Conservation (phyloP, 2,797 vertebrate species). For the Crax fasciolata region DNA sequence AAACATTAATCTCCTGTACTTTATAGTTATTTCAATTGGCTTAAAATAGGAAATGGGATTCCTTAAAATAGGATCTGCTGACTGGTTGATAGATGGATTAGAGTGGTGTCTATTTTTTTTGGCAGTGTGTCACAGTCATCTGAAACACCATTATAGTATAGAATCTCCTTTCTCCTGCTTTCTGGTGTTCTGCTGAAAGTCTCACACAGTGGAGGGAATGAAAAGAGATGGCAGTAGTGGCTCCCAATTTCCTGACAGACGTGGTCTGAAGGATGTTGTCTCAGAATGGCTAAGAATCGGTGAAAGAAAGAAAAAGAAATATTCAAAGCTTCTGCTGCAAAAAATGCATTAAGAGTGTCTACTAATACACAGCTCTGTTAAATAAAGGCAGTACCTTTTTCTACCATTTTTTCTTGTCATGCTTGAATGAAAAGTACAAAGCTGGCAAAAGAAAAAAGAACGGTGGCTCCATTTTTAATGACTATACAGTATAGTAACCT, state of each 20-base stretch:
- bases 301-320: background rate
- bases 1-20: constrained; percentile 1
- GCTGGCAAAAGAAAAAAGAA: constrained; percentile 24
- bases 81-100: constrained; percentile 1
- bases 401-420: background rate
- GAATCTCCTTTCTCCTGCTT: background rate
- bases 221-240: background rate
- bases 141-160: constrained; percentile 3
- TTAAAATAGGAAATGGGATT: background rate
- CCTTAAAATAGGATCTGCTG: background rate
- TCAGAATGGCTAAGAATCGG: background rate
- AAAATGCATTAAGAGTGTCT: background rate
- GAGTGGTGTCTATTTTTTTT: background rate
- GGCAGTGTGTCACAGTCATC: background rate
- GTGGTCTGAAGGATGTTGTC: background rate
- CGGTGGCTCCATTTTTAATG: constrained; percentile 41
- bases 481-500: background rate
- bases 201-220: background rate
- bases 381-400: constrained; percentile 28
- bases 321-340: background rate
- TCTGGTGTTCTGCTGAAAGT: background rate
- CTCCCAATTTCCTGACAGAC: background rate
- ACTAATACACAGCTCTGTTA: background rate
- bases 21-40: constrained; percentile 10
- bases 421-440: constrained; percentile 44